Percentiles rank a stretch among this genome's conserved stretches.
phyloP scores from a whole-genome alignment of 92 coral and sea anemone genomes.

The Nematostella vectensis region DNA sequence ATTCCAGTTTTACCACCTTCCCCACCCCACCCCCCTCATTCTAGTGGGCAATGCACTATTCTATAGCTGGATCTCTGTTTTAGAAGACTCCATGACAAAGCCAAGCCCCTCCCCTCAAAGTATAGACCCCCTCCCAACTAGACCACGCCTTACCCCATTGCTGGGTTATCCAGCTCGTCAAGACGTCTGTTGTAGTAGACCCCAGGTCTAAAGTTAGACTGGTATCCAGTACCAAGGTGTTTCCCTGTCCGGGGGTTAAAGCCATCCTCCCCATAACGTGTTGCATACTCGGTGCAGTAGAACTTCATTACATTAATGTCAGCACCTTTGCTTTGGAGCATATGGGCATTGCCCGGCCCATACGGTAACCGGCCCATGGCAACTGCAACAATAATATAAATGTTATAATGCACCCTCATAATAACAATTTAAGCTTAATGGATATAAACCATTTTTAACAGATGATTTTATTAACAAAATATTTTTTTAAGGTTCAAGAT shows the following conservation, averaged over 20 bases:
- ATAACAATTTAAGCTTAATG: too few relatives aligned
- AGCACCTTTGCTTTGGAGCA: slow-evolving; percentile 87
- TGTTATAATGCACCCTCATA: too few relatives aligned
- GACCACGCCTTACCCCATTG: slow-evolving; percentile 84
- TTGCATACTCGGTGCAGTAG: slow-evolving; percentile 90
- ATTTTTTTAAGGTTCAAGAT: too few relatives aligned
- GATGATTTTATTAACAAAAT: too few relatives aligned
- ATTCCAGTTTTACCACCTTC: too few relatives aligned
- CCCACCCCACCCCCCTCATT: too few relatives aligned
- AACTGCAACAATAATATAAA: neutral
- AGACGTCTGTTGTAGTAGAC: slow-evolving; percentile 84
- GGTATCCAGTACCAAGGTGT: slow-evolving; percentile 92
- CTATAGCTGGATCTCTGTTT: too few relatives aligned
- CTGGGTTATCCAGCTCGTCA: slow-evolving; percentile 88
- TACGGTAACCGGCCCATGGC: slow-evolving; percentile 84
- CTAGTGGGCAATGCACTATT: too few relatives aligned
- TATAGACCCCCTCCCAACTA: too few relatives aligned
- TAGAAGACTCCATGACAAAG: too few relatives aligned
- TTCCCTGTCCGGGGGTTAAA: slow-evolving; percentile 76
- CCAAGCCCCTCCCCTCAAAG: too few relatives aligned
- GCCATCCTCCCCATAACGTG: slow-evolving; percentile 78
- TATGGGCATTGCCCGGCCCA: slow-evolving; percentile 90
- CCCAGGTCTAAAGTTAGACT: slow-evolving; percentile 98
- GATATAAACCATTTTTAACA: too few relatives aligned
- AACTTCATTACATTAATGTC: slow-evolving; percentile 86